Base-by-base conservation (phyloP, 2,888 invertebrate species). In the Stramonita haemastoma region DNA sequence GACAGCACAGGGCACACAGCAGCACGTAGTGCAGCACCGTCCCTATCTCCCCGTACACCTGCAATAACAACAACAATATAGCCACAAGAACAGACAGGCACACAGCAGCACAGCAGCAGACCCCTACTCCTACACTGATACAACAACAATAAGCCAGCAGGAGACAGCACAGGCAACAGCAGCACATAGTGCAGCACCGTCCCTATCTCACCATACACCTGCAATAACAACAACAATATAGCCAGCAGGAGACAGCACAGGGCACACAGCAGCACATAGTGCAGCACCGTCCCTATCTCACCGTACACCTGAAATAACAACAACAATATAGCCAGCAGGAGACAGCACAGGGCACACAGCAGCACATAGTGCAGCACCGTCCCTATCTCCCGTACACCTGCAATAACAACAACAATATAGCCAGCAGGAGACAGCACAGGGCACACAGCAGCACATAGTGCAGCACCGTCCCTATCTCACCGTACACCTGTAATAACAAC, bases 401-500 rank as follows among this genome's bases (percentile, higher is more conserved):
- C 57, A 56, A 92, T n/a, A 92, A 70, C 87, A n/a, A n/a, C n/a
- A n/a, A n/a, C n/a, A n/a, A n/a, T n/a, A n/a, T n/a, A n/a, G 91
- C 89, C 32, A 94, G 90, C 56, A 92, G 90, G 34, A 91, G 90
- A 87, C 91, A 92, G 60, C 92, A 90, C 57, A 92, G 89, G 87
- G 56, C 70, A 19, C 92, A 91, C 87, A 92, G 93, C 56, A 93
- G 77, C 29, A 92, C 88, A 73, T 90, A 89, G 26, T 88, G 29
- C 15, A 92, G 91, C 13, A 89, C 88, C 22, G 91, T 91, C 13
- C 91, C 91, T 19, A 89, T 83, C 77, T 92, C 89, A 29, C 90
- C 91, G 87, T 93, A 93, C 84, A 93, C 34, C 93, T 93, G 92
- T 66, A 92, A 92, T 70, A 87, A 17, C n/a, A n/a, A n/a, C n/a